Base-by-base conservation (phyloP, 2,113 vertebrate genomes). In the Apeltes quadracus region DNA sequence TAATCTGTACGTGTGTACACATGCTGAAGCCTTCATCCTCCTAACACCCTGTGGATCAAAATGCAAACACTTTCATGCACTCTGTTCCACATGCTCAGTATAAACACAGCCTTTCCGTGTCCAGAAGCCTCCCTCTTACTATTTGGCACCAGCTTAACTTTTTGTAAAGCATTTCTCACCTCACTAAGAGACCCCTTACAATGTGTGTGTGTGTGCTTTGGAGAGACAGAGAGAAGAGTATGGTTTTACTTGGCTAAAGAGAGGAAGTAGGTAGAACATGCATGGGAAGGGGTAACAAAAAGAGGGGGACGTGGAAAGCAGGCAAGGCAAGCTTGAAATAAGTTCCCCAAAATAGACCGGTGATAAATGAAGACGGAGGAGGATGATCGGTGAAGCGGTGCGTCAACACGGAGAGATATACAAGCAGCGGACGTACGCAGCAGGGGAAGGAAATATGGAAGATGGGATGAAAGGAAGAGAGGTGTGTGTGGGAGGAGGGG, bases 341-440 rank as follows among this genome's bases (percentile, higher is more conserved):
- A 83, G 27, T 32, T 1, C 70, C 79, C 63, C 58, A 51, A 85
- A 78, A 89, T 84, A 86, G 72, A 58, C 32, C 44, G 71, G 76
- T 69, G 81, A 84, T 62, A 83, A 69, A 84, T 78, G 62, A 87
- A 89, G 70, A 82, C 68, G 56, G 67, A 78, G 16, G 61, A 77
- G 23, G 71, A 67, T 44, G 75, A 86, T 12, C 5, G 51, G 23
- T 72, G 72, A 79, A 78, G 77, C 65, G 73, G 23, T 79, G 73
- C 61, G 41, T 89, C 78, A 89, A 75, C 38, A 69, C 29, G 2
- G 41, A 61, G 15, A 76, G 77, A 84, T 78, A 75, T 72, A 78
- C 3, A 53, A 75, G 74, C 29, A 66, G 71, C 18, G 25, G 71
- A 72, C 53, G 51, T 61, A 67, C 0, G 32, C 16, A 72, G 34